A percentile compares a stretch with the other conserved stretches of the same genome.
These are phyloP conservation scores for Danio kyathit DNA, from an alignment of 2,797 vertebrate species.

Conservation along the genomic window DNA sequence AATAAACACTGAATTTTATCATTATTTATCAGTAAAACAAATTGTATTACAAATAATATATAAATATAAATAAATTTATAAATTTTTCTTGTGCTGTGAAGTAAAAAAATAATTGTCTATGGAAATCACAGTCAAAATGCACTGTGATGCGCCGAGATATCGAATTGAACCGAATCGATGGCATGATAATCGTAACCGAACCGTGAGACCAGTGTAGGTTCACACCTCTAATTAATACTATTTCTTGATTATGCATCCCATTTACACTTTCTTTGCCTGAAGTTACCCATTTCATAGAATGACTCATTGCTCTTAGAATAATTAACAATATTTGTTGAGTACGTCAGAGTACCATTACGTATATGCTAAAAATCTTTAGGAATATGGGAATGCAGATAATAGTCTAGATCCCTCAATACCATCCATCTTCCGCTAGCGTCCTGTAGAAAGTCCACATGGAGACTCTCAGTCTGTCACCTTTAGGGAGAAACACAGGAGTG, in stretches of 20 bases:
- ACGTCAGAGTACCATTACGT: background rate
- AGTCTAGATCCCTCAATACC: background rate
- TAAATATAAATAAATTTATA: too few species aligned
- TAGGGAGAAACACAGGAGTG: background rate
- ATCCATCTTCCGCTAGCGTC: background rate
- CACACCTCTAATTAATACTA: background rate
- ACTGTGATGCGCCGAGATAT: too few species aligned
- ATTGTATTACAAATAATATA: too few species aligned
- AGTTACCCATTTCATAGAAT: background rate
- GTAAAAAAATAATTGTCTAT: too few species aligned
- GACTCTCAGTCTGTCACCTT: constrained; percentile 47
- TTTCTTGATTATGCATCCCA: background rate
- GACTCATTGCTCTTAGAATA: background rate
- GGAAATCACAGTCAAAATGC: too few species aligned
- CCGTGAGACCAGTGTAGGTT: too few species aligned
- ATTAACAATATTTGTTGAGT: background rate
- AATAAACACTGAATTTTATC: background rate
- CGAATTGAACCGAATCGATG: too few species aligned
- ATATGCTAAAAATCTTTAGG: background rate
- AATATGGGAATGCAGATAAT: background rate
- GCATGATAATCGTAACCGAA: too few species aligned
- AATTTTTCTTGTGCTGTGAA: too few species aligned
- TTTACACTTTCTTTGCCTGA: background rate
- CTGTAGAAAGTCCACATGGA: constrained; percentile 24
- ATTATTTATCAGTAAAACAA: too few species aligned